Base-by-base conservation (phyloP, 2,797 vertebrate species). In the Propithecus perrieri region DNA sequence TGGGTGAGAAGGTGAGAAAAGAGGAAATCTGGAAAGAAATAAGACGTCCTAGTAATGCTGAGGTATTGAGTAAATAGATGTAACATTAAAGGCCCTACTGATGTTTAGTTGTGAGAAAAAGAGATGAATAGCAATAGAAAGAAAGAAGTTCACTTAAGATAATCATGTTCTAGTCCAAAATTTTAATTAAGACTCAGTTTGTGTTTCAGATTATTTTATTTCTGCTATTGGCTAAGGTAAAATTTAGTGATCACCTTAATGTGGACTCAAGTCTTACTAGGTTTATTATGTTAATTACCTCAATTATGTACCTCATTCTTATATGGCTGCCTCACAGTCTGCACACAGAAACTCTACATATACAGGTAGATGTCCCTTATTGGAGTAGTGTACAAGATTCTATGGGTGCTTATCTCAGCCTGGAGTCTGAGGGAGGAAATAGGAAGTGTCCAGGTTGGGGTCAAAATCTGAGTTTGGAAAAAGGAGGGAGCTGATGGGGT, bases 371-470 rank as follows among this genome's bases (percentile, higher is more conserved):
- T 55, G 30, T 65, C 33, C 38, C 12, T 26, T 69, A 10, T 74
- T 22, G 26, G n/a, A 67, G 9, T 20, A 43, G 15, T 69, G 15
- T 0, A 22, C 15, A 87, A 28, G 2, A 67, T 33, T 78, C 38
- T 76, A 35, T 61, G 30, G 2, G 10, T 26, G 4, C 7, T 24
- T 41, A 69, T 61, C 7, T 59, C 20, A 61, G n/a, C n/a, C n/a
- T 53, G 26, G 33, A 35, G 7, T 5, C 41, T n/a, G 63, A 50
- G 1, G 65, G 20, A 79, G 5, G 46, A 74, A 85, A 79, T 41
- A 24, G 15, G 6, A 74, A 50, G n/a, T 43, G 0, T 75, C 10
- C 8, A 43, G 2, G 0, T 11, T 35, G 22, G 17, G 11, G 4
- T 50, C 18, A 20, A 0, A 22, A 10, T 20, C 13, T 57, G n/a